These are phyloP conservation scores for Carettochelys insculpta DNA, from an alignment of 2,113 vertebrate species.

Conservation along the genomic window DNA sequence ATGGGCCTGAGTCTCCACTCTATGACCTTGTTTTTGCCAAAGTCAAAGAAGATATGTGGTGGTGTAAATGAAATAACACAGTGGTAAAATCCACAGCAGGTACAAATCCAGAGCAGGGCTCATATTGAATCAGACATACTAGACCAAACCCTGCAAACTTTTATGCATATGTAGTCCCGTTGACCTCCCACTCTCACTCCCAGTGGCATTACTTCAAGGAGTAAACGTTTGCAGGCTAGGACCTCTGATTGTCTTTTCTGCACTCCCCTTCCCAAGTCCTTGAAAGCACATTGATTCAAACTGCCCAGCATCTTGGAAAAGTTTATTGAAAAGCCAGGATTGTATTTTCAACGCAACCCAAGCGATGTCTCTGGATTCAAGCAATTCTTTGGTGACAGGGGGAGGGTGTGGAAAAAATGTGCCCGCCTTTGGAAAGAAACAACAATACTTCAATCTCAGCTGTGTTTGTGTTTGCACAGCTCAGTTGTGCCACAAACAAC, in stretches of 20 bases:
- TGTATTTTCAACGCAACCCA: not conserved
- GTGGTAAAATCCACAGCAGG: not conserved
- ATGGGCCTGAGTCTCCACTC: not conserved
- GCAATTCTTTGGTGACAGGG: not conserved
- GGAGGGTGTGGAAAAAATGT: not conserved
- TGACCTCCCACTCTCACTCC: not conserved
- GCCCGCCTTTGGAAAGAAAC: constrained; percentile 29
- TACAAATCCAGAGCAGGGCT: not conserved
- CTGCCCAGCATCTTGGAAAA: not conserved
- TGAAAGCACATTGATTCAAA: not conserved
- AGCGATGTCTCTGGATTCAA: constrained; percentile 20
- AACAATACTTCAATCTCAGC: constrained; percentile 67
- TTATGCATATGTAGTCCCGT: not conserved
- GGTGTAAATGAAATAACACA: not conserved
- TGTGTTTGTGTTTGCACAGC: constrained; percentile 79
- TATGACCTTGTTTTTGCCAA: rapidly evolving
- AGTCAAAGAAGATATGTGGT: not conserved
- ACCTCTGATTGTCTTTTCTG: not conserved
- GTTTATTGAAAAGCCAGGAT: not conserved
- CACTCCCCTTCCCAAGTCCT: not conserved
- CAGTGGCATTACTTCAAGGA: not conserved
- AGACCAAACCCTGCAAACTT: not conserved
- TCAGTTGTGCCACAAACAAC: constrained; percentile 83
- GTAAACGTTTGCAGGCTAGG: not conserved
- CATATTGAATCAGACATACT: rapidly evolving